These are phyloP conservation scores for Heterodera carotae DNA, from an alignment of 1,140 invertebrate genomes.

Conservation along the genomic window DNA sequence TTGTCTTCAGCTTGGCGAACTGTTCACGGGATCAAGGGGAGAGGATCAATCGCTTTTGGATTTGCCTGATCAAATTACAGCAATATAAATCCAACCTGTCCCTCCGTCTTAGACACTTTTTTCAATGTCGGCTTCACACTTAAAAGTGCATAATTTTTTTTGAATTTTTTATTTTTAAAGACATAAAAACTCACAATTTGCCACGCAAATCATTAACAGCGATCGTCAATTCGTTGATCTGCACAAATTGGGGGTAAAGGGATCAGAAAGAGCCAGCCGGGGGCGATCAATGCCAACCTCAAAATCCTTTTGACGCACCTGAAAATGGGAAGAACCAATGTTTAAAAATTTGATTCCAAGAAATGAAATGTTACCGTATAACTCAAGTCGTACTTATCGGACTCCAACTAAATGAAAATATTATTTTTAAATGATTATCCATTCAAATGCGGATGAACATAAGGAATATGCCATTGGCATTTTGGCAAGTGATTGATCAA, in stretches of 20 bases:
- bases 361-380: slow-evolving; percentile 75
- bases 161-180: neutral
- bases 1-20: slow-evolving; percentile 56
- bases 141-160: slow-evolving; percentile 10
- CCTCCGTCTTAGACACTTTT: slow-evolving; percentile 99
- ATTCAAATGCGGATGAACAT: too few species aligned
- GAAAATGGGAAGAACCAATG: too few species aligned
- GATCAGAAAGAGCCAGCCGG: neutral
- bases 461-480: too few species aligned
- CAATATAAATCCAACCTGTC: slow-evolving; percentile 7
- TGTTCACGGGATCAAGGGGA: slow-evolving; percentile 63
- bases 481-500: too few species aligned
- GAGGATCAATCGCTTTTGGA: neutral
- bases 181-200: slow-evolving; percentile 87
- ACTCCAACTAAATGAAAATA: slow-evolving; percentile 75
- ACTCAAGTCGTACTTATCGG: slow-evolving; percentile 97
- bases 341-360: too few species aligned
- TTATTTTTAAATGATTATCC: too few species aligned
- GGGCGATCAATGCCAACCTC: neutral
- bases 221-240: slow-evolving; percentile 97
- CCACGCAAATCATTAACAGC: slow-evolving; percentile 99
- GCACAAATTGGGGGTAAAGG: neutral
- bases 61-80: neutral
- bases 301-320: slow-evolving; percentile 83
- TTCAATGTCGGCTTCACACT: slow-evolving; percentile 94